Percentiles rank a stretch among this genome's conserved stretches.
These are phyloP conservation scores for Laupala kohalensis DNA, from an alignment of 1,140 invertebrate species.

Conservation along the genomic window DNA sequence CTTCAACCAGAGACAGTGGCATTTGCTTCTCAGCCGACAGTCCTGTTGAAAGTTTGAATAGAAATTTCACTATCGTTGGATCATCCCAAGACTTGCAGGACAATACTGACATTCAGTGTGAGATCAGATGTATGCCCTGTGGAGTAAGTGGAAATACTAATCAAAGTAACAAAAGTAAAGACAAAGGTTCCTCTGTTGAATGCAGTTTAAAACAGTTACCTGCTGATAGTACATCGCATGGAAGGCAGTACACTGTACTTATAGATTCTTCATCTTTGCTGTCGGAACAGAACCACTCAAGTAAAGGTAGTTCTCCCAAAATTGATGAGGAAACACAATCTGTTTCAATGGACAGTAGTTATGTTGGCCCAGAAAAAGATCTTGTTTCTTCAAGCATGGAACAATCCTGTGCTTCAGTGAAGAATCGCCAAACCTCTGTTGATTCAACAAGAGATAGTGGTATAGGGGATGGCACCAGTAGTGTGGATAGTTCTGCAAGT, in stretches of 20 bases:
- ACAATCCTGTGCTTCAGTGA: constrained; percentile 22
- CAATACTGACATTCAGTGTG: not conserved
- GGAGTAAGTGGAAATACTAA: not conserved
- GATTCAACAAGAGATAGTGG: constrained; percentile 40
- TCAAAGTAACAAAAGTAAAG: not conserved
- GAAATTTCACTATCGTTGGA: not conserved
- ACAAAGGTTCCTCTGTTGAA: not conserved
- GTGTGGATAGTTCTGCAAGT: constrained; percentile 5
- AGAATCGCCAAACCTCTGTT: constrained; percentile 34
- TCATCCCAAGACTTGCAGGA: not conserved
- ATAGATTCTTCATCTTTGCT: constrained; percentile 3
- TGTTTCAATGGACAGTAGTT: not conserved
- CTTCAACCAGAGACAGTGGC: constrained; percentile 11
- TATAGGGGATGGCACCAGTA: constrained; percentile 34
- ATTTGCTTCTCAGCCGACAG: constrained; percentile 9
- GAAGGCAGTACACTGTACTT: not conserved
- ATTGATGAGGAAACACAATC: not conserved
- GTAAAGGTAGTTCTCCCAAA: not conserved
- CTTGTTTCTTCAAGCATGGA: not conserved
- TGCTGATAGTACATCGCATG: not conserved
- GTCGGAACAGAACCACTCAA: not conserved
- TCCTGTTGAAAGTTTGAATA: not conserved
- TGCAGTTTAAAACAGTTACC: constrained; percentile 9
- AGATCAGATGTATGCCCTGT: not conserved
- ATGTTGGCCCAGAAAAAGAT: not conserved